phyloP scores from a whole-genome alignment of 2,888 invertebrate genomes.

The Agrotis segetum region DNA sequence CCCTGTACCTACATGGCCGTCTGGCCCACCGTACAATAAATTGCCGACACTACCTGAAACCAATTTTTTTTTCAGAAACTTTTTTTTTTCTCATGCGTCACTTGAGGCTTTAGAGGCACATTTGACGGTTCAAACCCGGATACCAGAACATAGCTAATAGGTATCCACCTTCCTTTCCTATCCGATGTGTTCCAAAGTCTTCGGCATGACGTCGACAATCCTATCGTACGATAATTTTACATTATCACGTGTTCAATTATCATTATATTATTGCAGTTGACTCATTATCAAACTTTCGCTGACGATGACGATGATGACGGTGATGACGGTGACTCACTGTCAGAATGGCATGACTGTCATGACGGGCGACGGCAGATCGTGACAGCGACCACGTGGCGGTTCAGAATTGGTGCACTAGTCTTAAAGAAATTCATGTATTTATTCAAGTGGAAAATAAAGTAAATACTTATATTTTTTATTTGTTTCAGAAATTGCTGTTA shows the following conservation, averaged over 20 bases:
- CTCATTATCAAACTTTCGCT: constrained; percentile 35
- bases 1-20: too few species aligned
- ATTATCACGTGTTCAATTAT: constrained; percentile 13
- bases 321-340: constrained; percentile 22
- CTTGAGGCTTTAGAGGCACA: too few species aligned
- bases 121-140: background rate
- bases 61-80: background rate
- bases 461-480: too few species aligned
- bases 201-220: constrained; percentile 6
- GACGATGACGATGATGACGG: constrained; percentile 8
- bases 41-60: too few species aligned
- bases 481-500: background rate
- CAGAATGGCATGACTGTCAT: constrained; percentile 11
- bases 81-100: background rate
- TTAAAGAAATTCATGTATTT: too few species aligned
- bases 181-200: constrained; percentile 22
- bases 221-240: constrained; percentile 25
- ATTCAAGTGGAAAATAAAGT: too few species aligned
- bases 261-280: constrained; percentile 32
- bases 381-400: constrained; percentile 14
- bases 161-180: constrained; percentile 1
- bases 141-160: background rate
- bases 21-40: too few species aligned
- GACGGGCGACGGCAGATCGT: constrained; percentile 1
- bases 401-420: background rate